Base-by-base conservation (phyloP, 2,888 invertebrate species). In the Chromoteleia sp. region DNA sequence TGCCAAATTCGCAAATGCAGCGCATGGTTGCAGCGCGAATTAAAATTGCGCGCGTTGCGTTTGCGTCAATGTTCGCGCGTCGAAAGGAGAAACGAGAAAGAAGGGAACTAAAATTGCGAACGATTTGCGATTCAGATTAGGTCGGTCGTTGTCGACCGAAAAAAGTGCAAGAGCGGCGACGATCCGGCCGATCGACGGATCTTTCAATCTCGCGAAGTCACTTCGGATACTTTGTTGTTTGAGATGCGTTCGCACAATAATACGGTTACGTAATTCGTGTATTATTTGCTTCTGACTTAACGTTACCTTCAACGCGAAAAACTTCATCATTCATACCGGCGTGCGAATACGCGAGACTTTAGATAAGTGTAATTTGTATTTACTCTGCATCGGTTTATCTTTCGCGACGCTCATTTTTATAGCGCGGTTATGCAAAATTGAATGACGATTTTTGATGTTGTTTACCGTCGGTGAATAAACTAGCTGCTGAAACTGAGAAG, bases 221-320 rank as follows among this genome's bases (percentile, higher is more conserved):
- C n/a, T n/a, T 43, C 8, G 2, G 15, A 17, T 43, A 43, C 48
- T 65, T 52, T 30, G 65, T 78, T 54, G 58, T 58, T 71, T 15
- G 63, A 54, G 59, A 76, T 68, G 71, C 70, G 48, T 58, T 61
- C 59, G 50, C 67, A 68, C 54, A 76, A 76, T 76, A 58, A 73
- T 59, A 61, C 39, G 25, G 41, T 78, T 78, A 78, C 73, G 65
- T 52, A 78, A 78, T 67, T 65, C 19, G 30, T 29, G 73, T 73
- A 78, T 78, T 78, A 78, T 78, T 73, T 78, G 65, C 78, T 73
- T 71, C 58, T 67, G 78, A 71, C 73, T 78, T 73, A 77, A 67
- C 73, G 73, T 78, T 73, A 78, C 78, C 78, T 78, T 78, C 78
- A 67, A 73, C 25, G 73, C 59, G 78, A 78, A 71, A 78, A 78